A percentile compares a stretch with the other conserved stretches of the same genome.
These are phyloP conservation scores for Centruroides sculpturatus DNA, from an alignment of 1,140 invertebrate genomes.

Conservation along the genomic window DNA sequence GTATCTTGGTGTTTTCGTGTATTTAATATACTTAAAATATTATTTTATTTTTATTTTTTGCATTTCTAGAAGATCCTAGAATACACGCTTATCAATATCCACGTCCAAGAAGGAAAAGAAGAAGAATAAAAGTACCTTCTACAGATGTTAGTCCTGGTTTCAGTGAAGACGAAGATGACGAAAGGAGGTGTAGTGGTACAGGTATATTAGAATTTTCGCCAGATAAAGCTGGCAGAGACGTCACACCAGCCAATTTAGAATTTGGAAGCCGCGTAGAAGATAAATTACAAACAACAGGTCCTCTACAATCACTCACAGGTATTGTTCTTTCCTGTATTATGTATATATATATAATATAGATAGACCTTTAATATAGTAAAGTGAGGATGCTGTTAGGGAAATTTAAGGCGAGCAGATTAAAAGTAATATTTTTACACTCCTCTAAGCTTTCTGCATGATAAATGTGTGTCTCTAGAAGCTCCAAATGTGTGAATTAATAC, in stretches of 20 bases:
- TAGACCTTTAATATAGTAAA: not conserved
- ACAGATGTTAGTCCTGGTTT: slow-evolving; percentile 8
- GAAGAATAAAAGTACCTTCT: not conserved
- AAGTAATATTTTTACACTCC: too few species aligned
- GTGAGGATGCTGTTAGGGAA: too few species aligned
- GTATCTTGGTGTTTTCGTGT: too few species aligned
- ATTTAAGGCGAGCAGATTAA: too few species aligned
- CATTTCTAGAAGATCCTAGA: slow-evolving; percentile 12
- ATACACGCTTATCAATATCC: slow-evolving; percentile 15
- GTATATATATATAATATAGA: not conserved
- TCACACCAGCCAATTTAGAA: slow-evolving; percentile 70
- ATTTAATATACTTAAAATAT: too few species aligned
- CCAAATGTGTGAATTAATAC: too few species aligned
- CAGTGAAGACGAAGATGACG: slow-evolving; percentile 19
- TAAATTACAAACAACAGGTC: not conserved
- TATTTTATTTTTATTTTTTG: not conserved
- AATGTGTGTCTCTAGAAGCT: too few species aligned
- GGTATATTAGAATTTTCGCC: slow-evolving; percentile 62
- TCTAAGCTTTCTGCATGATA: too few species aligned
- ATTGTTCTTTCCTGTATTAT: not conserved
- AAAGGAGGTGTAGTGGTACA: slow-evolving; percentile 18
- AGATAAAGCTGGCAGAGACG: slow-evolving; percentile 72
- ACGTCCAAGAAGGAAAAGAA: slow-evolving; percentile 9
- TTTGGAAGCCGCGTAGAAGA: slow-evolving; percentile 30
- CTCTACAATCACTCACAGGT: slow-evolving; percentile 10